A percentile compares a stretch with the other conserved stretches of the same genome.
These are phyloP conservation scores for Microtus pennsylvanicus DNA, from an alignment of 2,113 vertebrate genomes.

Conservation along the genomic window DNA sequence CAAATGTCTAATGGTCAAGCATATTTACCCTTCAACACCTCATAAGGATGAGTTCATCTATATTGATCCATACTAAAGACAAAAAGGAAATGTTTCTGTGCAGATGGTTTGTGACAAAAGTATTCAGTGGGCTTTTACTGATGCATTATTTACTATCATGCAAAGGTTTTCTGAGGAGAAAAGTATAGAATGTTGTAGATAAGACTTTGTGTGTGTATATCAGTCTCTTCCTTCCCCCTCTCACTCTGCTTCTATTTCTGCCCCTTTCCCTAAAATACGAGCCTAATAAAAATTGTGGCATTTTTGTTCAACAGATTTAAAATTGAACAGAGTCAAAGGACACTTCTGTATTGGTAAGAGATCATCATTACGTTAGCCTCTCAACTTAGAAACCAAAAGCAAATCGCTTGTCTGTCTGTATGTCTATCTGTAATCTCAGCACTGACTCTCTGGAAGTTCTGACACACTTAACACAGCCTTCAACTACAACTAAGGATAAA, in stretches of 20 bases:
- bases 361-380: not conserved
- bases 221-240: not conserved
- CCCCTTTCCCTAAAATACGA: not conserved
- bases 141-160: not conserved
- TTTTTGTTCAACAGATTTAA: not conserved
- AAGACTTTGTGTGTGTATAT: not conserved
- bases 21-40: constrained; percentile 62
- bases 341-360: constrained; percentile 14
- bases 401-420: too few relatives aligned
- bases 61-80: constrained; percentile 13
- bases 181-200: not conserved
- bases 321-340: not conserved
- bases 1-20: constrained; percentile 44
- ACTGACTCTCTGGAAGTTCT: not conserved
- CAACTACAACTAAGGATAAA: not conserved
- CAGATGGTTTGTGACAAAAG: not conserved
- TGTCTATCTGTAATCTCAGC: not conserved
- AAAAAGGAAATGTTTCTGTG: not conserved
- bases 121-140: constrained; percentile 9
- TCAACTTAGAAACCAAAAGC: not conserved
- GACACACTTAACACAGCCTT: not conserved
- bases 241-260: not conserved
- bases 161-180: not conserved
- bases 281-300: constrained; percentile 9
- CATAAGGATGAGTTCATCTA: not conserved